A percentile compares a stretch with the other conserved stretches of the same genome.
Conservation (phyloP, 2,113 vertebrate species). For the Psilopogon haemacephalus region DNA sequence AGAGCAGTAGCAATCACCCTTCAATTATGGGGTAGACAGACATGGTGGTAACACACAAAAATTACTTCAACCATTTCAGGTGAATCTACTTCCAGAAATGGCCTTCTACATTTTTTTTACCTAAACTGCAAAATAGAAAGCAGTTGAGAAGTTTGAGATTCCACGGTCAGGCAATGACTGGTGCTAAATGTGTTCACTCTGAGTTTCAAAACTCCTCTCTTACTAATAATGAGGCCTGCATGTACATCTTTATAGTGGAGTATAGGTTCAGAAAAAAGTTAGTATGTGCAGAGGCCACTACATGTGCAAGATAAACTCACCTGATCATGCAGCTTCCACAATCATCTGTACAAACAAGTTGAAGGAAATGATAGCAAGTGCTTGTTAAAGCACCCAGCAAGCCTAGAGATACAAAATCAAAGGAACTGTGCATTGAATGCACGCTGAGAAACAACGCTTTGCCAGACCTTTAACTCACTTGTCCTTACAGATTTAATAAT, state of each 20-base stretch:
- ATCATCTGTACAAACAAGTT: not conserved
- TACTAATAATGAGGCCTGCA: rapidly evolving
- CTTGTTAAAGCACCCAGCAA: not conserved
- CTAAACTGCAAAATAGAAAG: not conserved
- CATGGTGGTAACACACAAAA: not conserved
- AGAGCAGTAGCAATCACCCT: not conserved
- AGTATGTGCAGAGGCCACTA: not conserved
- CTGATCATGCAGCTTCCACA: not conserved
- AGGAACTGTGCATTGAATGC: not conserved
- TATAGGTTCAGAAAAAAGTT: not conserved
- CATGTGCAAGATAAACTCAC: not conserved
- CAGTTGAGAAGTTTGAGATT: not conserved
- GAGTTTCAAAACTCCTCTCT: not conserved
- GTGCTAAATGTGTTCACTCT: not conserved
- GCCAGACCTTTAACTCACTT: not conserved
- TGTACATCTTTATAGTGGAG: not conserved
- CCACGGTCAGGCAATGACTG: not conserved
- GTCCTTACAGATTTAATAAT: not conserved
- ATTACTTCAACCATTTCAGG: not conserved
- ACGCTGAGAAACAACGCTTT: not conserved
- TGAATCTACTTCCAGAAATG: not conserved
- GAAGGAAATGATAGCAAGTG: not conserved
- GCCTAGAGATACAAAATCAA: not conserved
- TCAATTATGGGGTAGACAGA: not conserved
- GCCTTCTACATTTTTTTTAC: not conserved